Base-by-base conservation (phyloP, 2,888 invertebrate species). In the Ceratothoa steindachneri region DNA sequence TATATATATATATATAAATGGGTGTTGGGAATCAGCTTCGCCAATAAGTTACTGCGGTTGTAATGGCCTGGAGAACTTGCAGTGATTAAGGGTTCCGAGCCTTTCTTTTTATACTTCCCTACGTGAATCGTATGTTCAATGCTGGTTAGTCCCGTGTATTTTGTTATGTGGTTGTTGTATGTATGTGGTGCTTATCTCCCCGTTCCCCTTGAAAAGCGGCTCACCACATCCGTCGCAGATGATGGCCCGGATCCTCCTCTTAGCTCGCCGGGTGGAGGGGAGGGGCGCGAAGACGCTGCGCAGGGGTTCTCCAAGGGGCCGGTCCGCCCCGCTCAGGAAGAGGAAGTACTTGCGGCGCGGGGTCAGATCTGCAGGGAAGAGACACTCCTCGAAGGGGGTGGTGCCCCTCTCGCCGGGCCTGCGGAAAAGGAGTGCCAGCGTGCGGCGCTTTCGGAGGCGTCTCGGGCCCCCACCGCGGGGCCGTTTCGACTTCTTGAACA, bases 181-280 rank as follows among this genome's bases (percentile, higher is more conserved):
- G n/a, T n/a, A n/a, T n/a, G n/a, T n/a, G n/a, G n/a, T n/a, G n/a
- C n/a, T n/a, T n/a, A n/a, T n/a, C n/a, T n/a, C n/a, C n/a, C n/a
- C n/a, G n/a, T n/a, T n/a, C n/a, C n/a, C n/a, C n/a, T n/a, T n/a
- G n/a, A n/a, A 41, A 41, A 41, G 15, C 7, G 15, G 41, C 55
- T 55, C 55, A 55, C 55, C 55, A 55, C 55, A 55, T 55, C 55
- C 55, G 5, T 7, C 15, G 55, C 55, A 55, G 55, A 55, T 22
- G 55, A 55, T 55, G 55, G 5, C 19, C 19, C 19, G 7, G 55
- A 55, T 55, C 5, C 55, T 12, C 15, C 19, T 12, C 24, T 55
- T 55, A 7, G 55, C 24, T 55, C 55, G 7, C 55, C 19, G 7
- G 55, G 55, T 55, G 12, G 55, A 55, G 7, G 19, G 55, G 9